These are phyloP conservation scores for Drosophila sp. DNA, from an alignment of 1,140 invertebrate genomes.

Conservation along the genomic window DNA sequence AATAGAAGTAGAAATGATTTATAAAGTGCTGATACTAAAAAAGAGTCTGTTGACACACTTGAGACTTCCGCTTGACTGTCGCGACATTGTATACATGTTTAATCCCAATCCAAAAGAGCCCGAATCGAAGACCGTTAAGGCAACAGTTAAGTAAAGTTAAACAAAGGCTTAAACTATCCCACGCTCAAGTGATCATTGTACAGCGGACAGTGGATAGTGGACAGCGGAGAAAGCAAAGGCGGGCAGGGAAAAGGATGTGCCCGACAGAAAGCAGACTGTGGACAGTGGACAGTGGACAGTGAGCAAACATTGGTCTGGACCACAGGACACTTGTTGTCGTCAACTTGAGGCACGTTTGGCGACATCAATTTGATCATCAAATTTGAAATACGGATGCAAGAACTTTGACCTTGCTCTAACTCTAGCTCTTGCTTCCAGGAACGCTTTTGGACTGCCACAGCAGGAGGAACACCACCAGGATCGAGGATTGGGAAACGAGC, in stretches of 20 bases:
- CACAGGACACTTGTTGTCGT: slow-evolving; percentile 51
- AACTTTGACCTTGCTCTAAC: background rate
- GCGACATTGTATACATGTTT: slow-evolving; percentile 35
- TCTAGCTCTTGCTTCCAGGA: slow-evolving; percentile 19
- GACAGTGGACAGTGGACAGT: background rate
- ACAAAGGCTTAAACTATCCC: slow-evolving; percentile 60
- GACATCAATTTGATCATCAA: slow-evolving; percentile 53
- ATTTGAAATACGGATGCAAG: background rate
- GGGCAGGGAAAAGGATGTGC: slow-evolving; percentile 14
- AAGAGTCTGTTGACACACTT: slow-evolving; percentile 10
- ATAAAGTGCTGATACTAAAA: too few relatives aligned
- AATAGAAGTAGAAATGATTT: too few relatives aligned
- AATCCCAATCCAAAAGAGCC: background rate
- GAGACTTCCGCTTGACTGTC: slow-evolving; percentile 45
- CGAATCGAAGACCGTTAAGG: slow-evolving; percentile 15
- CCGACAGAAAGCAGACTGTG: background rate
- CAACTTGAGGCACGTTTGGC: slow-evolving; percentile 19
- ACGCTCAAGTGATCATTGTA: slow-evolving; percentile 35
- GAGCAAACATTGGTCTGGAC: background rate
- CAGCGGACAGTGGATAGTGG: too few relatives aligned
- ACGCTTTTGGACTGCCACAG: slow-evolving; percentile 7
- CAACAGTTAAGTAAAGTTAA: slow-evolving; percentile 65
- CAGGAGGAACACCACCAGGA: slow-evolving; percentile 10
- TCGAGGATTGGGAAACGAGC: background rate
- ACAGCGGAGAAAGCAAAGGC: slow-evolving; percentile 13